phyloP scores from a whole-genome alignment of 2,113 vertebrate genomes.

The Dicrurus megarhynchus region DNA sequence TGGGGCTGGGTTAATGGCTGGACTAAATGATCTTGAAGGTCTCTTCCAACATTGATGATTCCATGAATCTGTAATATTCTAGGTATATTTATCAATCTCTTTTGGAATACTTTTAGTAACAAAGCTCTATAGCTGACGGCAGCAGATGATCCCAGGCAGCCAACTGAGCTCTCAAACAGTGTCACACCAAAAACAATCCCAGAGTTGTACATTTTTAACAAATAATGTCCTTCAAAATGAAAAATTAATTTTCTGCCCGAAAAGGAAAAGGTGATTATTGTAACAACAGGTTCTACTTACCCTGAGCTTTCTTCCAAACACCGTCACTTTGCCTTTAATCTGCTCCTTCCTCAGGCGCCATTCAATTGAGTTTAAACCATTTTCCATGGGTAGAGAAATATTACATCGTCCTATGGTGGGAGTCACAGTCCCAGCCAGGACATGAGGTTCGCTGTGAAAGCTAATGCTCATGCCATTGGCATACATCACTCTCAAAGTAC shows the following conservation, averaged over 20 bases:
- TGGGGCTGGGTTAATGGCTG: neutral
- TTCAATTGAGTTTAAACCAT: conserved; percentile 97
- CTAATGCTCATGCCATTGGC: conserved; percentile 99
- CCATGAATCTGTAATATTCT: neutral
- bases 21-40: neutral
- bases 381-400: conserved; percentile 97
- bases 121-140: neutral
- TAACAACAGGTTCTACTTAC: conserved; percentile 72
- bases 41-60: neutral
- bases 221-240: neutral
- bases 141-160: neutral
- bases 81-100: neutral
- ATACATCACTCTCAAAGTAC: conserved; percentile 95
- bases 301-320: conserved; percentile 97
- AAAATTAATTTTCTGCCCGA: neutral
- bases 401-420: conserved; percentile 96
- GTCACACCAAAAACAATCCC: neutral
- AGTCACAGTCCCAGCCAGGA: conserved; percentile 93
- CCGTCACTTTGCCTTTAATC: conserved; percentile 95
- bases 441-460: conserved; percentile 97
- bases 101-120: neutral
- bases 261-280: neutral
- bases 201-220: neutral
- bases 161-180: neutral
- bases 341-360: conserved; percentile 98